Percentiles rank a stretch among this genome's conserved stretches.
phyloP scores from a whole-genome alignment of 2,797 vertebrate genomes.

The Semotilus atromaculatus region DNA sequence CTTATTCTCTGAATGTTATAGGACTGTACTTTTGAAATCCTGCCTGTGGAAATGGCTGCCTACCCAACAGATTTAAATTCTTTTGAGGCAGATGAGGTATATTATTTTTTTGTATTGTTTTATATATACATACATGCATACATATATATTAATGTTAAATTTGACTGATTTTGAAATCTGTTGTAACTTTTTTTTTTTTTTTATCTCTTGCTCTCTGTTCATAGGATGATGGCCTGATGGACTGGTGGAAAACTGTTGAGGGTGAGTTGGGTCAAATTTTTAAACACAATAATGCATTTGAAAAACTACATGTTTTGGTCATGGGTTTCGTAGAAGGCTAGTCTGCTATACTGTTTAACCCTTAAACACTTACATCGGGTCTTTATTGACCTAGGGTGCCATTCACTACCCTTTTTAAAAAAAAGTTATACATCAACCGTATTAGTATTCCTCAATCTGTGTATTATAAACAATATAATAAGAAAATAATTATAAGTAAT shows the following conservation, averaged over 20 bases:
- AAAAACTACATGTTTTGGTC: background rate
- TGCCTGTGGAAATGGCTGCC: slow-evolving; percentile 71
- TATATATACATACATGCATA: background rate
- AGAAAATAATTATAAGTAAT: background rate
- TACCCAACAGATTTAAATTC: slow-evolving; percentile 60
- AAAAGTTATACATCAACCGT: background rate
- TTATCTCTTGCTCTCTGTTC: background rate
- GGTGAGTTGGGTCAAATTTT: slow-evolving; percentile 57
- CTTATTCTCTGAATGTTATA: slow-evolving; percentile 54
- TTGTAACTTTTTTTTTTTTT: background rate
- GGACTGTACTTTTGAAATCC: slow-evolving; percentile 68
- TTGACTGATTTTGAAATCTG: background rate
- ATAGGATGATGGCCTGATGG: slow-evolving; percentile 57
- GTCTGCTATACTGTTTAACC: background rate
- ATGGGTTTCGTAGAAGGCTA: background rate
- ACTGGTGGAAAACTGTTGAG: slow-evolving; percentile 61
- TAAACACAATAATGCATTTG: background rate
- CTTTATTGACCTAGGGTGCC: no score
- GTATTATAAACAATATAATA: background rate
- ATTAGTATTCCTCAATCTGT: background rate
- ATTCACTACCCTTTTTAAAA: background rate
- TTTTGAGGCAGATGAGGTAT: slow-evolving; percentile 53
- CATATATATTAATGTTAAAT: background rate
- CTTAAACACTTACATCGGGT: background rate
- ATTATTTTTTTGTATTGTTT: background rate